Evolutionary conservation across 2,888 invertebrate species (phyloP), one percentile per base, ranked within the genome.

Genomic region (Neelides folsomi): DNA sequence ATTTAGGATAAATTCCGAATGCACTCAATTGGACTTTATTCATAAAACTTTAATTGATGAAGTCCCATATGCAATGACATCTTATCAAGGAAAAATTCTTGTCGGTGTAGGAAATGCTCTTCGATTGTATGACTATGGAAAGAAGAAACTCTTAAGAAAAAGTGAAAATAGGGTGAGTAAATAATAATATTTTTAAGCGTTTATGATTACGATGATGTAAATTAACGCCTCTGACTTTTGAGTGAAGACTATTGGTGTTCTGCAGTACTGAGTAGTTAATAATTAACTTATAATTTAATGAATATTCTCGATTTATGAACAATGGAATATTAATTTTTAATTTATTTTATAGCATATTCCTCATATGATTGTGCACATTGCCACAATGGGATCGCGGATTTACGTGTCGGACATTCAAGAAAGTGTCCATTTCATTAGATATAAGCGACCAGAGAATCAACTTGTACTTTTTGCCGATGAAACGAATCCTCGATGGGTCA

Each of bases 381-480:
- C 92, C 70, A 85, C 92, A 0, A 83, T 93, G 72, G 94, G 97
- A 1, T 87, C 92, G 67, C 79, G 98, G 53, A 86, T 98, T 58
- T 90, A 85, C 67, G 97, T 90, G 0, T 83, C 89, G 0, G 98
- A 99, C 70, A 86, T 94, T 0, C 93, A 94, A 71, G 98, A 99
- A 71, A 93, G 93, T 18, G 84, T 98, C 20, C 93, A 92, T 70
- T 94, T 93, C 71, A 81, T 98, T 0, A 81, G 93, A 38, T 97
- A 97, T 71, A 89, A 90, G 68, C 79, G 90, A 38, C 80, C 85
- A 41, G 98, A 98, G 71, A 99, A 99, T 71, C 95, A 97, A 67
- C 75, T 99, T 55, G 92, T 97, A 20, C 87, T 98, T 50, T 99
- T 98, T 72, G 93, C 95, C 2, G 98, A 98, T 69, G 98, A 99